Conservation (phyloP, 2,797 vertebrate genomes). For the Anas capensis region DNA sequence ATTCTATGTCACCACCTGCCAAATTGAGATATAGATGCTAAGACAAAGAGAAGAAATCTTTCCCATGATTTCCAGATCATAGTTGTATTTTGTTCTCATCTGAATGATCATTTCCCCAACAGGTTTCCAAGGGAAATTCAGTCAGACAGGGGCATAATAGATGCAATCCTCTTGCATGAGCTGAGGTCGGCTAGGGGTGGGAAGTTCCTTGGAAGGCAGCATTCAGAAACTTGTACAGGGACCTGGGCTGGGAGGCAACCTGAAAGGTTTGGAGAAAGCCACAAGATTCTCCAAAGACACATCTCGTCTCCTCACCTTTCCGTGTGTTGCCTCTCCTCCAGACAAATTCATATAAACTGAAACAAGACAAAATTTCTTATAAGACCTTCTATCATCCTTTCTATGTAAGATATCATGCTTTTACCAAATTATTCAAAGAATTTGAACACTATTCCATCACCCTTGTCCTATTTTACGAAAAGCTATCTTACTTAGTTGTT, state of each 20-base stretch:
- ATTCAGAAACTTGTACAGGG: background rate
- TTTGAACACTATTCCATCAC: background rate
- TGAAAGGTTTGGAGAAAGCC: background rate
- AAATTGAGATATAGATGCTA: background rate
- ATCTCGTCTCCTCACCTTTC: background rate
- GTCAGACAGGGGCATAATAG: background rate
- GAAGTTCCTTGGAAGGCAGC: background rate
- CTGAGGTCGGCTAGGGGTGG: background rate
- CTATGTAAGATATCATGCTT: background rate
- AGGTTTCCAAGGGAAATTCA: background rate
- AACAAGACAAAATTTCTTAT: background rate
- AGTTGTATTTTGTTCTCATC: background rate
- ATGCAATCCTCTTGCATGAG: background rate
- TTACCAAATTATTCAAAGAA: background rate
- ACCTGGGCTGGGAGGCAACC: too few relatives aligned
- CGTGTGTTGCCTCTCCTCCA: background rate
- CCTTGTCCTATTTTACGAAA: background rate
- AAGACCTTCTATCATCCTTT: background rate
- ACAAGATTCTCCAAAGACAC: background rate
- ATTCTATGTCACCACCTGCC: rapidly evolving
- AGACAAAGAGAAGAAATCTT: background rate
- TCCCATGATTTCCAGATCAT: background rate
- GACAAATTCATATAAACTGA: background rate
- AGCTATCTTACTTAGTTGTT: background rate
- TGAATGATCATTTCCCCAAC: background rate